Conservation (phyloP, 2,888 invertebrate genomes). For the Parasteatoda lunata region DNA sequence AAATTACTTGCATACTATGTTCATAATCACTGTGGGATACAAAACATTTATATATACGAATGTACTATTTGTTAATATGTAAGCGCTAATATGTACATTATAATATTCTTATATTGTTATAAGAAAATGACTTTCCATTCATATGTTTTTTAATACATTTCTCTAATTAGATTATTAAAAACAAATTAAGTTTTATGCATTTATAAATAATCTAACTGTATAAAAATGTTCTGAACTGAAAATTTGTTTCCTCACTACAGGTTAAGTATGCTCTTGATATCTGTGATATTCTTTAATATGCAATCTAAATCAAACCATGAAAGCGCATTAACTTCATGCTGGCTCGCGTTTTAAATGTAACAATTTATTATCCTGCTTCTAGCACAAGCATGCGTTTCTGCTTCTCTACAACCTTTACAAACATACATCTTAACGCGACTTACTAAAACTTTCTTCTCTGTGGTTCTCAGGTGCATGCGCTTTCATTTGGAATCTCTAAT, state of each 20-base stretch:
- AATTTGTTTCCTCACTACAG: background rate
- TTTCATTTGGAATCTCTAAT: background rate
- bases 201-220: no score
- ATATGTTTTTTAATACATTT: no score
- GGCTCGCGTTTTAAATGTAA: background rate
- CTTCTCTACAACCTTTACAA: background rate
- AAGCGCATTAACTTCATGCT: background rate
- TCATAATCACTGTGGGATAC: no score
- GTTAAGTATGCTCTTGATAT: slow-evolving; percentile 24
- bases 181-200: no score
- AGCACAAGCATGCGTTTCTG: slow-evolving; percentile 24
- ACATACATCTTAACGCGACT: background rate
- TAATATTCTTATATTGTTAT: no score
- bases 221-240: no score
- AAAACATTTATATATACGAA: no score
- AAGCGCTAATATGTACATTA: no score
- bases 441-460: background rate
- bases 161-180: no score
- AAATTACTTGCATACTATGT: no score
- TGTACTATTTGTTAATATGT: no score
- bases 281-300: slow-evolving; percentile 7
- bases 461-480: slow-evolving; percentile 5
- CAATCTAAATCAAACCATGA: background rate
- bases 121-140: no score
- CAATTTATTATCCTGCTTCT: slow-evolving; percentile 1